A percentile compares a stretch with the other conserved stretches of the same genome.
Evolutionary conservation across 2,113 vertebrate species (phyloP).

Genomic region (Syngnathus scovelli): DNA sequence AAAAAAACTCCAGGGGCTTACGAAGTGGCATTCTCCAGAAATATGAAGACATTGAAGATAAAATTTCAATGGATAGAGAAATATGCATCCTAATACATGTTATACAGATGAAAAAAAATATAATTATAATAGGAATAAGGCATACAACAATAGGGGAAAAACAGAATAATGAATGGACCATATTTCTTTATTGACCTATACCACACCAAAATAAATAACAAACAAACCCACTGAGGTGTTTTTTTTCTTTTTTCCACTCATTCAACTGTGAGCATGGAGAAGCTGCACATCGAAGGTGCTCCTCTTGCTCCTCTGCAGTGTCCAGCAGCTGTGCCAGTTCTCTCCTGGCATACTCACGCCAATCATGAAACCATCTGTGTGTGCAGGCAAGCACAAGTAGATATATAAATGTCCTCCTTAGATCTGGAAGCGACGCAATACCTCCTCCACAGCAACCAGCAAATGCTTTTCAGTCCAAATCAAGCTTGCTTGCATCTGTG

Average conservation of each 20-base stretch:
- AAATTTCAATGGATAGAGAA: too few species aligned
- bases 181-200: not conserved
- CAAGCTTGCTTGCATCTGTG: not conserved
- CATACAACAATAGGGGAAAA: too few species aligned
- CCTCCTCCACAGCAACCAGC: slow-evolving; percentile 10
- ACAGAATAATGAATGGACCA: too few species aligned
- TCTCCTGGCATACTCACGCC: slow-evolving; percentile 41
- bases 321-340: slow-evolving; percentile 53
- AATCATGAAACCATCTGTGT: slow-evolving; percentile 53
- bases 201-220: slow-evolving; percentile 31
- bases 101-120: too few species aligned
- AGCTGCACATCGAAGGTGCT: slow-evolving; percentile 47
- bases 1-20: too few species aligned
- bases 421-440: slow-evolving; percentile 7
- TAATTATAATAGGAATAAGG: too few species aligned
- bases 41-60: too few species aligned
- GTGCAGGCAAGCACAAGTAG: slow-evolving; percentile 19
- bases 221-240: slow-evolving; percentile 22
- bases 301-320: slow-evolving; percentile 45
- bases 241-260: slow-evolving; percentile 1
- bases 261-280: slow-evolving; percentile 20
- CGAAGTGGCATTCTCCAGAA: too few species aligned
- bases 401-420: slow-evolving; percentile 22
- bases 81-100: too few species aligned
- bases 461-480: slow-evolving; percentile 11